Base-by-base conservation (phyloP, 2,797 vertebrate genomes). In the Aphelocoma californica region DNA sequence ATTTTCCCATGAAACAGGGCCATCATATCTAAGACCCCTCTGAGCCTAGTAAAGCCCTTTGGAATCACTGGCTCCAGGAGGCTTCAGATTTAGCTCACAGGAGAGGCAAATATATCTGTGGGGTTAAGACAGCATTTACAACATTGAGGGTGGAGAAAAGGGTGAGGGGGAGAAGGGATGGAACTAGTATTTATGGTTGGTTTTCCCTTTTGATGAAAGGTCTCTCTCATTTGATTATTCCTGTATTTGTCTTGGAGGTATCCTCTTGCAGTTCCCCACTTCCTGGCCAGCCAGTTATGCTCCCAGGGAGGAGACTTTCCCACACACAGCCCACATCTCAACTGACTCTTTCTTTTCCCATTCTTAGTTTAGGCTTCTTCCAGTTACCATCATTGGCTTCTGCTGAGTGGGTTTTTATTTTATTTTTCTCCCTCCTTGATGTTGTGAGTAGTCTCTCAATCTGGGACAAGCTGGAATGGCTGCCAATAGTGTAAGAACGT, bases 331-430 rank as follows among this genome's bases (percentile, higher is more conserved):
- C 65, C 53, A 78, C 50, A 38, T 61, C 25, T 90, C 8, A 5
- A 91, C 60, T 48, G 9, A 48, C 18, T 87, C 31, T 81, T 91
- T 45, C 58, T 90, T 84, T 79, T 69, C 60, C 44, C 3, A 1
- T 90, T 93, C 66, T 81, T 40, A 48, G 6, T 45, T 32, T 56
- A 72, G 32, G 15, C n/a, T 93, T 94, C 72, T 88, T 85, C 79
- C 36, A 85, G 65, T 87, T 86, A 32, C 10, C 72, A 65, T 57
- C 1, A 2, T 78, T 77, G 1, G 1, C 29, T 70, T 82, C 42
- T 80, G 28, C 50, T 91, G 90, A 85, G 93, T 89, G 69, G 57
- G 25, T 21, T 92, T 88, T 87, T 94, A 53, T 89, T 87, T 90
- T 86, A 53, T 96, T 92, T 90, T 93, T 85, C 57, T 71, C 28